phyloP scores from a whole-genome alignment of 2,113 vertebrate genomes.

The Ginglymostoma cirratum region DNA sequence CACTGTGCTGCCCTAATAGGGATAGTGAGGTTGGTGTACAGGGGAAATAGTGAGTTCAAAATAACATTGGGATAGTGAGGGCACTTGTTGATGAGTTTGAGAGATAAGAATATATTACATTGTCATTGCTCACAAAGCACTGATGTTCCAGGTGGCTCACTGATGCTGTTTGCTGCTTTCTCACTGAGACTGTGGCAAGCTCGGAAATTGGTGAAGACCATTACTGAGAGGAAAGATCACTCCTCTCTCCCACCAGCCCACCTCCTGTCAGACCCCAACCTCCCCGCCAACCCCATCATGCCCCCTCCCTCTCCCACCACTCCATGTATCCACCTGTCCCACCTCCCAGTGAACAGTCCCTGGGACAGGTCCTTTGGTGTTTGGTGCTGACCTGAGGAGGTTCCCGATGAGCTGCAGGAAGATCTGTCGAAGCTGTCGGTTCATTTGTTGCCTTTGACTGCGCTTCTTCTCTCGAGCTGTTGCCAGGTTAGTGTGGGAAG shows the following conservation, averaged over 20 bases:
- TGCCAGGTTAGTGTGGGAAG: not conserved
- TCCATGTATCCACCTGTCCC: not conserved
- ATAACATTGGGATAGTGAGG: too few species aligned
- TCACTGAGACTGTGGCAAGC: not conserved
- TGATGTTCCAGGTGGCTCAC: not conserved
- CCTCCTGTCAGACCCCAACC: too few species aligned
- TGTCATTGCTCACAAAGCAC: not conserved
- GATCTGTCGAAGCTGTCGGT: not conserved
- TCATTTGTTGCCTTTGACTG: not conserved
- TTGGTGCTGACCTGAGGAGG: not conserved
- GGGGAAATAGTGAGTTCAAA: too few species aligned
- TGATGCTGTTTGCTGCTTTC: not conserved
- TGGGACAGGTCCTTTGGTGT: not conserved
- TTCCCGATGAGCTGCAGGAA: constrained; percentile 24
- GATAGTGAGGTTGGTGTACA: not conserved
- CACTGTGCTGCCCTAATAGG: not conserved
- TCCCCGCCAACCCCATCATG: too few species aligned
- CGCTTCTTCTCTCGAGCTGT: not conserved
- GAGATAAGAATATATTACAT: not conserved
- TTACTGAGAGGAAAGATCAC: not conserved
- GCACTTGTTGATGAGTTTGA: not conserved
- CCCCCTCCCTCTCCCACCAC: not conserved
- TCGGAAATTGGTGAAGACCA: not conserved
- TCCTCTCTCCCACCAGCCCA: too few species aligned
- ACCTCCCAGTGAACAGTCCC: not conserved